phyloP scores from a whole-genome alignment of 2,113 vertebrate genomes.

The Psittacula cyanocephala region DNA sequence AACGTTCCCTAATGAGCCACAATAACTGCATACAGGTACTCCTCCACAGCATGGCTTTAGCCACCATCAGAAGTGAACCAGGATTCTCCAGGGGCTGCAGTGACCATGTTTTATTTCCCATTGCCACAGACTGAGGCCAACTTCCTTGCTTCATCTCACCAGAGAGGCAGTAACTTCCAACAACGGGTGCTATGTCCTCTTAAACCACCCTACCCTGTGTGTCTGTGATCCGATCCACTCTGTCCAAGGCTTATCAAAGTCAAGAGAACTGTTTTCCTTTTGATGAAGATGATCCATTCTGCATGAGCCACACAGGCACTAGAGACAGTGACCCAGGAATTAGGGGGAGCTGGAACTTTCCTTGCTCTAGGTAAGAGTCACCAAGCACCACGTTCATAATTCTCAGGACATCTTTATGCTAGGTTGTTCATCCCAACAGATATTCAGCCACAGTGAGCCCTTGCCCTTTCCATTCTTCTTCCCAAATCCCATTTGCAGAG shows the following conservation, averaged over 20 bases:
- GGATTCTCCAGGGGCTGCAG: neutral
- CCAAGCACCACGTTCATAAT: neutral
- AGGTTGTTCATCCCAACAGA: neutral
- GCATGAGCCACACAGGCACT: neutral
- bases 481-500: neutral
- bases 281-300: neutral
- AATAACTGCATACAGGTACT: fast-evolving
- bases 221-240: neutral
- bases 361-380: neutral
- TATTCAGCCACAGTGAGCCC: neutral
- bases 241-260: neutral
- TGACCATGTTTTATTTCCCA: neutral
- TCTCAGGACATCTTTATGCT: neutral
- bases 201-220: neutral
- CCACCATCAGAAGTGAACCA: neutral
- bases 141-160: neutral
- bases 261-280: neutral
- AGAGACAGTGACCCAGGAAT: neutral
- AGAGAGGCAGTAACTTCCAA: neutral
- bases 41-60: neutral
- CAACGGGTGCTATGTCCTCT: fast-evolving
- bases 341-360: neutral
- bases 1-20: neutral
- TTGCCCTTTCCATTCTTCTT: neutral
- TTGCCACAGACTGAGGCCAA: neutral